phyloP scores from a whole-genome alignment of 2,888 invertebrate genomes.

The Coelopa pilipes region DNA sequence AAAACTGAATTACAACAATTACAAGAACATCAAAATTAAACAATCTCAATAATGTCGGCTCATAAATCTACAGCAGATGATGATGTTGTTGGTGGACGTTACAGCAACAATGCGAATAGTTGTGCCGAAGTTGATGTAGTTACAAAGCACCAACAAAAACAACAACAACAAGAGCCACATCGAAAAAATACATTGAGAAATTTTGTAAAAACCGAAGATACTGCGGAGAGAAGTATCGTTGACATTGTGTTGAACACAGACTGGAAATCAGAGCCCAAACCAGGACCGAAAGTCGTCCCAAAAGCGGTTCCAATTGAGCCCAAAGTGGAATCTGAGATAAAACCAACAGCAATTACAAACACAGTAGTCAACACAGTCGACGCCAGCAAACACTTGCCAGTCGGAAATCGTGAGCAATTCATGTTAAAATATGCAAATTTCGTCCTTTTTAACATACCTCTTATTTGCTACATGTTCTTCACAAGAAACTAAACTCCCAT shows the following conservation, averaged over 20 bases:
- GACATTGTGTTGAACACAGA: too few relatives aligned
- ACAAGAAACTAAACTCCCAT: conserved; percentile 38
- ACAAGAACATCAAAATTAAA: too few relatives aligned
- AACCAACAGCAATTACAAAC: background rate
- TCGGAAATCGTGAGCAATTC: conserved; percentile 42
- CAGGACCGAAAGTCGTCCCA: too few relatives aligned
- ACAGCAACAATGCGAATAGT: background rate
- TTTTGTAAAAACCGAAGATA: too few relatives aligned
- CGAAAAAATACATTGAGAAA: too few relatives aligned
- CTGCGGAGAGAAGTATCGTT: too few relatives aligned
- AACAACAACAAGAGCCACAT: background rate
- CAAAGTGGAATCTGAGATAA: too few relatives aligned
- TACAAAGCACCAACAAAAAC: conserved; percentile 14
- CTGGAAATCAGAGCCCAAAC: too few relatives aligned
- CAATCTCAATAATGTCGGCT: conserved; percentile 12
- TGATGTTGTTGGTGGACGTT: conserved; percentile 19
- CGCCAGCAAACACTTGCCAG: conserved; percentile 1
- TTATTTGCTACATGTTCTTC: conserved; percentile 42
- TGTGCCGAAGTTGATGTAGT: conserved; percentile 11
- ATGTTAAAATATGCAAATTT: conserved; percentile 38
- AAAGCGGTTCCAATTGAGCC: too few relatives aligned
- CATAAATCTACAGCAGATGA: conserved; percentile 1
- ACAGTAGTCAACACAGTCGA: background rate
- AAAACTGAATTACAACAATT: too few relatives aligned
- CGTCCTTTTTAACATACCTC: conserved; percentile 42